phyloP scores from a whole-genome alignment of 1,140 invertebrate species.

The Goniozus legneri region DNA sequence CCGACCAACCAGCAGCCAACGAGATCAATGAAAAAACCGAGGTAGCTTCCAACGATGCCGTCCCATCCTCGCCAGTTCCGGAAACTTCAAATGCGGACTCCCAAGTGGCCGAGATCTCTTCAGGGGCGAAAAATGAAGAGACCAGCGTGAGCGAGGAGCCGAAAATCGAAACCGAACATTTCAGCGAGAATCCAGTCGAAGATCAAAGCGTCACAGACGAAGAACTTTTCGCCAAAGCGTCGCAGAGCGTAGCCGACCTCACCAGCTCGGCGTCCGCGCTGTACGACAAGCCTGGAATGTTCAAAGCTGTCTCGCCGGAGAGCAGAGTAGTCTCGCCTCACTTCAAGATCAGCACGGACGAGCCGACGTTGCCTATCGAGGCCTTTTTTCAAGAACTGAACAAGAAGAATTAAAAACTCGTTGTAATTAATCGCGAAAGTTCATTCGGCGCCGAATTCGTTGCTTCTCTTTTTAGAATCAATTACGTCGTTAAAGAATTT shows the following conservation, averaged over 20 bases:
- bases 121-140: neutral
- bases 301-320: slow-evolving; percentile 48
- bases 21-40: neutral
- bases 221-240: slow-evolving; percentile 45
- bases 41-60: too few species aligned
- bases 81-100: neutral
- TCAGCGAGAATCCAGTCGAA: neutral
- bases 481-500: too few species aligned
- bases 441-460: too few species aligned
- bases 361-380: slow-evolving; percentile 55
- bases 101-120: too few species aligned
- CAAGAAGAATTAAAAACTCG: slow-evolving; percentile 34
- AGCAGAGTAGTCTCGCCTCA: slow-evolving; percentile 35
- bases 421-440: too few species aligned
- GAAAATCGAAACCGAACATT: neutral
- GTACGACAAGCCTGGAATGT: slow-evolving; percentile 49
- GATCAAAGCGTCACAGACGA: slow-evolving; percentile 28
- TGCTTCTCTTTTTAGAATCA: too few species aligned
- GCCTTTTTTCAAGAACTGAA: slow-evolving; percentile 54
- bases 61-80: too few species aligned
- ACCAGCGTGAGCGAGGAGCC: neutral
- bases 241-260: slow-evolving; percentile 53
- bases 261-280: slow-evolving; percentile 54
- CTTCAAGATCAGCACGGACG: slow-evolving; percentile 51
- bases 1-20: neutral